A percentile compares a stretch with the other conserved stretches of the same genome.
Conservation (phyloP, 2,797 vertebrate species). For the Acanthiza pusilla region DNA sequence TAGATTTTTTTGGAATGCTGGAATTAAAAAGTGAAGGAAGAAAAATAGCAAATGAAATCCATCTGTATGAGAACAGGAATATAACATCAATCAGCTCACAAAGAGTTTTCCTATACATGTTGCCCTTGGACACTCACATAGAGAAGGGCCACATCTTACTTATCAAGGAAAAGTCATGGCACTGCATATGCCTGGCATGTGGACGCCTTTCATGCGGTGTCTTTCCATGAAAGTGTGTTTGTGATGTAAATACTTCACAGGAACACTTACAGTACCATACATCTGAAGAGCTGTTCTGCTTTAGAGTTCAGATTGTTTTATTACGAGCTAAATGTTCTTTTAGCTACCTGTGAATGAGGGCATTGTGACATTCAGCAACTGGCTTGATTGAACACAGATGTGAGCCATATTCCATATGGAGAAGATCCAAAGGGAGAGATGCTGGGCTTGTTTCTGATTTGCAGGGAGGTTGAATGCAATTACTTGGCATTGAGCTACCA, state of each 20-base stretch:
- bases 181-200: background rate
- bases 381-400: constrained; percentile 76
- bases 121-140: background rate
- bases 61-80: constrained; percentile 26
- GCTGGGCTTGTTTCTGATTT: constrained; percentile 36
- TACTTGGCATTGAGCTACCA: background rate
- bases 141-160: constrained; percentile 20
- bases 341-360: constrained; percentile 77
- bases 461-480: constrained; percentile 21
- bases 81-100: constrained; percentile 36
- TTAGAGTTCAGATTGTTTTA: constrained; percentile 71
- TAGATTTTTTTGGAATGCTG: constrained; percentile 8
- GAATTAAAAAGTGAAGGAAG: background rate
- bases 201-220: background rate
- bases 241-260: constrained; percentile 30
- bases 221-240: constrained; percentile 13
- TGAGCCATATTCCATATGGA: constrained; percentile 63
- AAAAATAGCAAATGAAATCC: constrained; percentile 49
- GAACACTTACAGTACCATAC: constrained; percentile 24
- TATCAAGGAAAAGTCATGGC: background rate
- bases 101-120: constrained; percentile 44
- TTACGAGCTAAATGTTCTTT: constrained; percentile 72
- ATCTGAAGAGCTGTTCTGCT: constrained; percentile 46
- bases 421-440: constrained; percentile 53
- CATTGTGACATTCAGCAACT: constrained; percentile 75